Evolutionary conservation across 2,797 vertebrate genomes (phyloP).

Genomic region (Acanthurus leucopareius): DNA sequence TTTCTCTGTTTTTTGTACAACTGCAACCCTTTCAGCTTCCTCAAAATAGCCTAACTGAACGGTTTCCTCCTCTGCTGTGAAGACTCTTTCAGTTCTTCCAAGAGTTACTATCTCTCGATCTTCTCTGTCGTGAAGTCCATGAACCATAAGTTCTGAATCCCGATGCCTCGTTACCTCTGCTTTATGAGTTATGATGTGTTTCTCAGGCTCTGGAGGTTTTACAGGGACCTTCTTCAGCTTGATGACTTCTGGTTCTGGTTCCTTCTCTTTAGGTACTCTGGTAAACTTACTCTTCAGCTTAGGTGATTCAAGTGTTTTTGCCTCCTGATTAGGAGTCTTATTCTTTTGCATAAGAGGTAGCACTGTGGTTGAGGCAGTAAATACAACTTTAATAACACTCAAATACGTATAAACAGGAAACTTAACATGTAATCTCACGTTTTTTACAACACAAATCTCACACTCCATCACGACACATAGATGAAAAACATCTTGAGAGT

Average conservation of each 20-base stretch:
- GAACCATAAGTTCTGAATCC: conserved; percentile 59
- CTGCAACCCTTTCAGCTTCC: conserved; percentile 48
- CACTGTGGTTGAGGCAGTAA: conserved; percentile 69
- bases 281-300: conserved; percentile 76
- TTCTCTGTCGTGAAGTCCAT: conserved; percentile 65
- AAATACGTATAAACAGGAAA: conserved; percentile 39
- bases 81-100: conserved; percentile 63
- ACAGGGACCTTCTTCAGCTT: conserved; percentile 74
- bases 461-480: conserved; percentile 19
- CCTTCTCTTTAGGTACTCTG: conserved; percentile 70
- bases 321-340: conserved; percentile 80
- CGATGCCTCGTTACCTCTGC: conserved; percentile 60
- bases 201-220: conserved; percentile 68
- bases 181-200: conserved; percentile 56
- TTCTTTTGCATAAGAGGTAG: conserved; percentile 82
- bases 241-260: conserved; percentile 73
- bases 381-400: conserved; percentile 49
- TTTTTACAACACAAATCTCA: conserved; percentile 27
- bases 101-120: conserved; percentile 67
- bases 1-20: conserved; percentile 47
- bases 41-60: conserved; percentile 45
- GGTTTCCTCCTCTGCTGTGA: conserved; percentile 63
- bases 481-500: background rate
- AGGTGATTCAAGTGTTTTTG: conserved; percentile 73
- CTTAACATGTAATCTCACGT: conserved; percentile 4